Evolutionary conservation across 2,113 vertebrate species (phyloP).

Genomic region (Atractosteus spatula): DNA sequence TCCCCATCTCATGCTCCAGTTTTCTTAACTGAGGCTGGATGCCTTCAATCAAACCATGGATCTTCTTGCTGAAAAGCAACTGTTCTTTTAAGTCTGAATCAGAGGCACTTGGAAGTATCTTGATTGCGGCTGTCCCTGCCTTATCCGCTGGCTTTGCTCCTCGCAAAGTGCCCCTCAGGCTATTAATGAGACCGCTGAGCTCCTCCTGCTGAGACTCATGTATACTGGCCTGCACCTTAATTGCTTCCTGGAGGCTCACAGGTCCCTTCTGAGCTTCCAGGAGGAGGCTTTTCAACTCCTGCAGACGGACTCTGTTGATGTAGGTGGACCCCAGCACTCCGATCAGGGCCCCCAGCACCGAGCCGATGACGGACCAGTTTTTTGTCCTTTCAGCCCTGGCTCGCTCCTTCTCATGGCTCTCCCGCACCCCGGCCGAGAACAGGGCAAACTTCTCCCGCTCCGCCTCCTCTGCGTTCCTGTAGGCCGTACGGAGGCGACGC

Average conservation of each 20-base stretch:
- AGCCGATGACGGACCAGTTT: slow-evolving; percentile 96
- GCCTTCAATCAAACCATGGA: slow-evolving; percentile 57
- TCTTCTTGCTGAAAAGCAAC: slow-evolving; percentile 64
- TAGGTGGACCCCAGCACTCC: slow-evolving; percentile 95
- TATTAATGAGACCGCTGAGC: slow-evolving; percentile 69
- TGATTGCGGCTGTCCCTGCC: not conserved
- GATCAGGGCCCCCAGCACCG: slow-evolving; percentile 86
- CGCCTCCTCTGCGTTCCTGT: slow-evolving; percentile 71
- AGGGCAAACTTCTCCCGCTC: slow-evolving; percentile 88
- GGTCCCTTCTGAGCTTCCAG: slow-evolving; percentile 93
- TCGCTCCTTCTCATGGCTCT: slow-evolving; percentile 92
- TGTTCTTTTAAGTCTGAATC: slow-evolving; percentile 67
- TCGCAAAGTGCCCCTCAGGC: slow-evolving; percentile 63
- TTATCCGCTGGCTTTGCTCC: slow-evolving; percentile 25
- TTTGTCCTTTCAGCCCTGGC: slow-evolving; percentile 90
- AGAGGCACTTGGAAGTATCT: slow-evolving; percentile 36
- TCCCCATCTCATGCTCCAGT: slow-evolving; percentile 58
- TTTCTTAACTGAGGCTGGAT: slow-evolving; percentile 62
- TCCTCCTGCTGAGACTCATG: slow-evolving; percentile 81
- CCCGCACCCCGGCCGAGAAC: slow-evolving; percentile 87
- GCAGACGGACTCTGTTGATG: slow-evolving; percentile 87
- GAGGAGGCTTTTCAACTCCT: slow-evolving; percentile 85
- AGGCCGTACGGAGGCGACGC: slow-evolving; percentile 71
- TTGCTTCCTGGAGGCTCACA: slow-evolving; percentile 85
- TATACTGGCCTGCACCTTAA: slow-evolving; percentile 78